Evolutionary conservation across 2,888 invertebrate genomes (phyloP).

Genomic region (Plemyria rubiginata): DNA sequence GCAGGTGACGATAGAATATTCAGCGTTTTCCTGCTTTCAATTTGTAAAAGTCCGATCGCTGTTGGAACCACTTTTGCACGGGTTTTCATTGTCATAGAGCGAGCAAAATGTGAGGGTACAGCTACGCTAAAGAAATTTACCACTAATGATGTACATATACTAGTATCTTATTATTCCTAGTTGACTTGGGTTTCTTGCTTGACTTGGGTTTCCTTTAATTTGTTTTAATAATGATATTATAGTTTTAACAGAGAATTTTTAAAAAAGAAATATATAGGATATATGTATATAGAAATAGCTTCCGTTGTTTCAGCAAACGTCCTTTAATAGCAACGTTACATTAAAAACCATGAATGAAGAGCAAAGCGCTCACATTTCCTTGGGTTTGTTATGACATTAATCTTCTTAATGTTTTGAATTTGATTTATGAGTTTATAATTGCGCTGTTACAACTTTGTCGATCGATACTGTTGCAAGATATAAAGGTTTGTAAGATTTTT

Average conservation of each 20-base stretch:
- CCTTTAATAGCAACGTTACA: slow-evolving; percentile 6
- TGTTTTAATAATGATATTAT: too few relatives aligned
- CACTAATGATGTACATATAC: background rate
- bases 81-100: background rate
- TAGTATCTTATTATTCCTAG: too few relatives aligned
- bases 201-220: too few relatives aligned
- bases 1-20: background rate
- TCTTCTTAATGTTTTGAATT: slow-evolving; percentile 26
- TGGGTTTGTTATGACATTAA: slow-evolving; percentile 29
- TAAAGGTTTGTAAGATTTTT: too few relatives aligned
- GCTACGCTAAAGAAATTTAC: background rate
- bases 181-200: too few relatives aligned
- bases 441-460: slow-evolving; percentile 17
- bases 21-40: slow-evolving; percentile 5
- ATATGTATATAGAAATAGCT: too few relatives aligned
- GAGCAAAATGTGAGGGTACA: background rate
- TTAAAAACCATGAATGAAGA: slow-evolving; percentile 14
- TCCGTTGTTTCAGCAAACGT: background rate
- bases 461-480: slow-evolving; percentile 14
- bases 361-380: slow-evolving; percentile 20
- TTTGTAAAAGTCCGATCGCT: slow-evolving; percentile 2
- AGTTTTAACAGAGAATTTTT: too few relatives aligned
- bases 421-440: slow-evolving; percentile 34
- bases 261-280: too few relatives aligned
- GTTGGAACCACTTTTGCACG: background rate